Base-by-base conservation (phyloP, 2,888 invertebrate species). In the Orchestes rusci region DNA sequence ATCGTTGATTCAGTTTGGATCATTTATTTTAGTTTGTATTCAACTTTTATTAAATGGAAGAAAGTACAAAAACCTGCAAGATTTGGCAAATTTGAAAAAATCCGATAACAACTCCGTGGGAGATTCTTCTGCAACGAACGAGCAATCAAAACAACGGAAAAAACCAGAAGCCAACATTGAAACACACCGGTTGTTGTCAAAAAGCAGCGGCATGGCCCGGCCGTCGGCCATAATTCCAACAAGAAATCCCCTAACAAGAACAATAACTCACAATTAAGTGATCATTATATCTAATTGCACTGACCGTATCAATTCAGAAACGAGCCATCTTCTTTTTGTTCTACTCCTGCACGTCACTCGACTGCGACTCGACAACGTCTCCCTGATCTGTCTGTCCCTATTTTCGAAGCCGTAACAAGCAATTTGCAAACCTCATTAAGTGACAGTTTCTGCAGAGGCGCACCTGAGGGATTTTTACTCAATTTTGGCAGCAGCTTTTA, bases 201-300 rank as follows among this genome's bases (percentile, higher is more conserved):
- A 44, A 50, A 50, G 48, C 41, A 51, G 45, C 47, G 45, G 42
- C 50, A 33, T 23, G 37, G 12, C 27, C 39, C 51, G 53, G 27
- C 40, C 50, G 52, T 53, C 59, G 57, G 60, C 60, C 59, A 62
- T 64, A 64, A 64, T 64, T 63, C 59, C 53, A 60, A 61, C 64
- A 64, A 63, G 63, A 59, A 60, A 59, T 61, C 61, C 60, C 59
- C 59, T 64, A 65, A 65, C 65, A 62, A 65, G 63, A 60, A 58
- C 66, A 65, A 67, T 67, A 67, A 67, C 62, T 68, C 62, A 67
- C 66, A 67, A 68, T 68, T 66, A 68, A 67, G 66, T 63, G 66
- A 67, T 67, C 67, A 66, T 68, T 68, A 67, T 58, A 59, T 58
- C 59, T 65, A 66, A 66, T 66, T 66, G 66, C 61, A 56, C 58